Conservation (phyloP, 2,113 vertebrate genomes). For the Corynorhinus townsendii region DNA sequence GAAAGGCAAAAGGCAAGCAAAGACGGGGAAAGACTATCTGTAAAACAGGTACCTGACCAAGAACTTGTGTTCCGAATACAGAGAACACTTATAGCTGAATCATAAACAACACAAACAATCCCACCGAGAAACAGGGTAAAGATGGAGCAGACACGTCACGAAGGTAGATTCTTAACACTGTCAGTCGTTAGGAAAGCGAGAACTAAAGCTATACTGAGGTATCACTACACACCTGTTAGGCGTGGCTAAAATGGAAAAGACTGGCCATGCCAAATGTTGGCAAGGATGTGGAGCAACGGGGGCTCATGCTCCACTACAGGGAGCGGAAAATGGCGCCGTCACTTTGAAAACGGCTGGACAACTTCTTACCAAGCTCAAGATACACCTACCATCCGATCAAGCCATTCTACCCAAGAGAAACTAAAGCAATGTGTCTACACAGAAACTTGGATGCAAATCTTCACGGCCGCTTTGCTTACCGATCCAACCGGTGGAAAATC, state of each 20-base stretch:
- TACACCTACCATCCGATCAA: accelerated
- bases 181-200: neutral
- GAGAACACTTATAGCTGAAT: neutral
- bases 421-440: neutral
- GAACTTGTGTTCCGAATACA: neutral
- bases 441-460: neutral
- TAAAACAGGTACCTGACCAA: neutral
- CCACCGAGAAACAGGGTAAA: neutral
- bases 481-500: neutral
- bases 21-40: neutral
- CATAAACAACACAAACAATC: neutral
- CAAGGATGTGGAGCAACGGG: neutral
- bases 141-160: neutral
- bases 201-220: neutral
- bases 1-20: neutral
- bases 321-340: accelerated
- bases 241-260: neutral
- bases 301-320: accelerated
- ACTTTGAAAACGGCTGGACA: neutral
- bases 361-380: neutral
- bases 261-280: neutral
- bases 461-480: neutral
- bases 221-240: neutral
- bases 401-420: neutral
- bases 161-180: neutral